Evolutionary conservation across 2,113 vertebrate genomes (phyloP), one percentile per base, ranked within the genome.

Genomic region (Grus americana): DNA sequence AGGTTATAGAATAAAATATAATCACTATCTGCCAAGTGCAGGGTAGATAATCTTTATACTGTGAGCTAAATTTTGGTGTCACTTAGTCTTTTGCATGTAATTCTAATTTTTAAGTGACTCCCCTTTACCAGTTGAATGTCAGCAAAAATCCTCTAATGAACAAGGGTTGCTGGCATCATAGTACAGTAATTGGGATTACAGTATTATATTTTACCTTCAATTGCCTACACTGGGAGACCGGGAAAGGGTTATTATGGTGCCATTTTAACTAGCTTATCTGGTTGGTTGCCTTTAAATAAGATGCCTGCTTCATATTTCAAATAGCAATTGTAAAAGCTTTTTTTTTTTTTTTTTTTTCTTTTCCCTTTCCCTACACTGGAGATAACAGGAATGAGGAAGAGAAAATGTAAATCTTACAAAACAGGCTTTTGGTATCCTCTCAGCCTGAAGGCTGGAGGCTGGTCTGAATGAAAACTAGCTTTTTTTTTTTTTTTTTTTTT

Each of bases 1-100:
- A 84, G 63, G 18, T 93, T 84, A 94, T 11, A 90, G 57, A 95
- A 42, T 58, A 52, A 88, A 96, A 68, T 67, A 70, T 32, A 95
- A 85, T 94, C 49, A 71, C 66, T 73, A 75, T 40, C 17, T 6
- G 0, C 47, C 57, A 63, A 67, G 27, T 44, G 47, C 75, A 54
- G 40, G 52, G n/a, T 50, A 92, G 55, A 68, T 71, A 55, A 58
- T 81, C 58, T 97, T 93, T 79, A 50, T 68, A 88, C 46, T 58
- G n/a, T 36, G 81, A 92, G 30, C 17, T 78, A 27, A 38, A 38
- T 85, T 50, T 88, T 46, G 13, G 47, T 55, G 30, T 32, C 26
- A n/a, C 20, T 87, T 58, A 6, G 14, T 92, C n/a, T 91, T 82
- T 44, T 82, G 18, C 24, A 24, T 22, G 10, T 54, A 90, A 63